These are phyloP conservation scores for Hippopotamus amphibius DNA, from an alignment of 2,113 vertebrate species.

Conservation along the genomic window DNA sequence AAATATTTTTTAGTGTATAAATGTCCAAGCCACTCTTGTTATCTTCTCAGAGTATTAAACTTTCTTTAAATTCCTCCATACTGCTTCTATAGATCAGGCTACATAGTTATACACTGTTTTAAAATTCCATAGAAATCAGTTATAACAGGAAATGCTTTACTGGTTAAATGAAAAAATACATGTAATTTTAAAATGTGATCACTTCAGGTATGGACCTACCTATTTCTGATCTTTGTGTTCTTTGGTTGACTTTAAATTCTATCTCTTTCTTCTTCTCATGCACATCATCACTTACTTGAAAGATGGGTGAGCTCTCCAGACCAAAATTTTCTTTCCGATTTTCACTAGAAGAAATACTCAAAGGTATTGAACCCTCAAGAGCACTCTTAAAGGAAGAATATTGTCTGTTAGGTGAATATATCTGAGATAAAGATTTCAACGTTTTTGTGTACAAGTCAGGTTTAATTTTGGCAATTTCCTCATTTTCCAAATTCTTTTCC, in stretches of 20 bases:
- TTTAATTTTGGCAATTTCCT: conserved; percentile 41
- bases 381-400: conserved; percentile 40
- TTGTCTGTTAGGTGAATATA: conserved; percentile 43
- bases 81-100: not conserved
- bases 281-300: not conserved
- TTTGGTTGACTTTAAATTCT: conserved; percentile 30
- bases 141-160: conserved; percentile 6
- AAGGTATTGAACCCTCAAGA: not conserved
- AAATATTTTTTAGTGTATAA: not conserved
- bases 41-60: not conserved
- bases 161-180: not conserved
- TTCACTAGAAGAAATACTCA: conserved; percentile 37
- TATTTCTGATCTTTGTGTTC: conserved; percentile 24
- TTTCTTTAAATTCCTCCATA: not conserved
- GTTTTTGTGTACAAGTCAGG: conserved; percentile 54
- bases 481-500: conserved; percentile 61
- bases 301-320: conserved; percentile 39
- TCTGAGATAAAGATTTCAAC: conserved; percentile 35
- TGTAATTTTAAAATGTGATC: not conserved
- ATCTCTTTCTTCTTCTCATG: conserved; percentile 46
- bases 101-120: not conserved
- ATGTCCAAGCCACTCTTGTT: not conserved
- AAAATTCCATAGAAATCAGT: not conserved
- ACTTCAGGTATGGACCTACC: conserved; percentile 78
- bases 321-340: conserved; percentile 30